Percentiles rank a stretch among this genome's conserved stretches.
These are phyloP conservation scores for Daubentonia madagascariensis DNA, from an alignment of 2,113 vertebrate genomes.

Conservation along the genomic window DNA sequence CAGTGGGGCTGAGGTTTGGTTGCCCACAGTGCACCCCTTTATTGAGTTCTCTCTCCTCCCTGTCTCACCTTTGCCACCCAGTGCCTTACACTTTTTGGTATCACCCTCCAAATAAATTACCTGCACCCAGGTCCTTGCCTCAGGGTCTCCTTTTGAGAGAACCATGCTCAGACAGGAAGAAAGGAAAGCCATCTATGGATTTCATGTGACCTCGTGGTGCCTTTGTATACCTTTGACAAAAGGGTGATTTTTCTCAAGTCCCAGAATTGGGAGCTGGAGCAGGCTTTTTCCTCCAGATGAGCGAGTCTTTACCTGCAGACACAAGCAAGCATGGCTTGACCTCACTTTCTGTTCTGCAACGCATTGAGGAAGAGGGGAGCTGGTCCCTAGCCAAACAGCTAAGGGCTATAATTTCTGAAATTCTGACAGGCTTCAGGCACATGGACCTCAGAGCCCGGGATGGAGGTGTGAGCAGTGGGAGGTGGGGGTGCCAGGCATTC, in stretches of 20 bases:
- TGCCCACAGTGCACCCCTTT: accelerated
- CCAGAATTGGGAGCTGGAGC: background rate
- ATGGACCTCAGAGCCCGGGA: background rate
- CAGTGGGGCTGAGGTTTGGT: background rate
- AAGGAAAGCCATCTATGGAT: background rate
- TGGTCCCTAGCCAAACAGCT: too few relatives aligned
- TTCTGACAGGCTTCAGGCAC: accelerated
- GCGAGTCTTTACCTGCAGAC: background rate
- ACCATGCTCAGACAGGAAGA: background rate
- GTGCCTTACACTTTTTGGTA: background rate
- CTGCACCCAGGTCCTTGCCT: background rate
- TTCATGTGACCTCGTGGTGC: background rate
- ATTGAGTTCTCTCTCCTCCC: background rate
- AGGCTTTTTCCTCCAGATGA: background rate
- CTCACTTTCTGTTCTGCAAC: background rate
- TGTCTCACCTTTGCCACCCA: background rate
- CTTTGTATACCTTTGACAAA: background rate
- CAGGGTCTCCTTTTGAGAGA: background rate
- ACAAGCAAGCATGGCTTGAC: background rate
- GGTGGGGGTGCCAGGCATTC: too few relatives aligned
- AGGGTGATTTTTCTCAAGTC: background rate
- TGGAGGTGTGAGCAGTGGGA: too few relatives aligned
- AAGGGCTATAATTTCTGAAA: background rate
- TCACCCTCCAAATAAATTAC: background rate
- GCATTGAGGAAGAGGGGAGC: background rate